Base-by-base conservation (phyloP, 2,113 vertebrate species). In the Sinosuthora webbiana region DNA sequence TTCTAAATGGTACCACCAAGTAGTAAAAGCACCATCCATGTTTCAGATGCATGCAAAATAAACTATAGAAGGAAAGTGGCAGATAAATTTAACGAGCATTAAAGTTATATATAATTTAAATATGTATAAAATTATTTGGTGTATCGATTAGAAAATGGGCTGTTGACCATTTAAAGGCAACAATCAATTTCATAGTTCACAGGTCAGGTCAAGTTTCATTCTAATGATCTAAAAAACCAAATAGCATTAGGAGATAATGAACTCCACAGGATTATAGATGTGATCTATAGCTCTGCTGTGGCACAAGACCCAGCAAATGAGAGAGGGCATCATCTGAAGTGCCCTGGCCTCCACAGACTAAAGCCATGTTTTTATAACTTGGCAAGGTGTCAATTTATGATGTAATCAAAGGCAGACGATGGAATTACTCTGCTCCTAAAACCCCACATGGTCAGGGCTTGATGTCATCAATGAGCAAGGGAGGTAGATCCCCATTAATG, bases 21-120 rank as follows among this genome's bases (percentile, higher is more conserved):
- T 52, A 95, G 95, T 97, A 98, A 97, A 98, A 97, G 97, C 53
- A 82, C 93, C 87, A 59, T 77, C 94, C 83, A 56, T 89, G 96
- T 92, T 97, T 97, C 41, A 77, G 96, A 95, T 83, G 82, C 96
- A 95, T 76, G 87, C 92, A 92, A 97, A 97, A 94, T 85, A 96
- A 97, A 96, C 95, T 74, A 74, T 24, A 94, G 94, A 85, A 97
- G 96, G 97, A 98, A 97, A 98, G 98, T 97, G 97, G 97, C 95
- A 98, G 98, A 98, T 98, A 98, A 98, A 98, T 98, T 98, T 98
- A 98, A 98, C 97, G 93, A 97, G 97, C 98, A 98, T 98, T 98
- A 98, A 98, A 98, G 97, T 98, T 98, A 98, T 98, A 98, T 98
- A 98, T 98, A 98, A 98, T 98, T 98, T 98, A 98, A 98, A 98